Evolutionary conservation across 2,113 vertebrate genomes (phyloP), one percentile per base, ranked within the genome.

Genomic region (Picathartes gymnocephalus): DNA sequence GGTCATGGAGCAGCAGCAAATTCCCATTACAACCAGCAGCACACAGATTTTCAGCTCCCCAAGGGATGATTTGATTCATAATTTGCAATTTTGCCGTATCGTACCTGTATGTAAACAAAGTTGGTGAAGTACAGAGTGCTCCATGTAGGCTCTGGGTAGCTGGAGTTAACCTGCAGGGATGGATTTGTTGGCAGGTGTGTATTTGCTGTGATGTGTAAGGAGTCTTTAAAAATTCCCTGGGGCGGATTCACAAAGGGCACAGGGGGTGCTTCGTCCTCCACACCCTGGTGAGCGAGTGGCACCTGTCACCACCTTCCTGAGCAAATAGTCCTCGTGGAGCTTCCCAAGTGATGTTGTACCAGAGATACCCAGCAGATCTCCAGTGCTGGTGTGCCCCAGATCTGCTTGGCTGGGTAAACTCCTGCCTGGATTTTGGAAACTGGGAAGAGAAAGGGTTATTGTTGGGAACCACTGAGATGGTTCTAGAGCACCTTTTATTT

Each of bases 41-140:
- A 54, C 27, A 30, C 7, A 1, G 4, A 7, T 3, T 0, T 53
- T 70, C 44, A 24, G 30, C 40, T 70, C 0, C 1, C 35, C 21
- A 30, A 27, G 21, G 5, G 35, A 65, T 53, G 44, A 27, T 37
- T 74, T 39, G 44, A 28, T 64, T 45, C 5, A 5, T 31, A 15
- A 56, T 81, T 69, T 72, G 65, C 65, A 25, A 4, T 51, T 96
- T 74, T 1, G 0, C 68, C 51, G 17, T 70, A 33, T 68, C 2
- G 10, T 53, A 33, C 78, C 69, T 74, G 15, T 27, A 16, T 10
- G 4, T 37, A 66, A 73, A 65, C n/a, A 40, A 66, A 82, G 48
- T 1, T 80, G 40, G 16, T 56, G n/a, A 86, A 76, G 66, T 20
- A 10, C 70, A 25, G 30, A 37, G n/a, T 81, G n/a, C 33, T 40